Conservation (phyloP, 2,888 invertebrate genomes). For the Lamellibrachia satsuma region DNA sequence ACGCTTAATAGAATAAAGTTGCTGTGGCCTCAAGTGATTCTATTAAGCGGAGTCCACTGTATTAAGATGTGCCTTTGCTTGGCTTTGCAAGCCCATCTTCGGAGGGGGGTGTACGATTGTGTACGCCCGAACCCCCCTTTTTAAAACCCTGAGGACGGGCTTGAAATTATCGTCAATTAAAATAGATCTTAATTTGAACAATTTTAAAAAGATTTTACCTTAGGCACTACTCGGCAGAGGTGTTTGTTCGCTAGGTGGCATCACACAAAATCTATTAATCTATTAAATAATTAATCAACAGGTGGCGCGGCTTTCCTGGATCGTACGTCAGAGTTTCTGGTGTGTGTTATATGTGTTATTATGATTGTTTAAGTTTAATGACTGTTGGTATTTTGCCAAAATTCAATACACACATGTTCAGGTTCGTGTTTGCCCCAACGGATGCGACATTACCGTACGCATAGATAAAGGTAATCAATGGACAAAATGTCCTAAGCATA, state of each 20-base stretch:
- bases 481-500: neutral
- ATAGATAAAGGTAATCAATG: neutral
- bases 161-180: too few species aligned
- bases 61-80: too few species aligned
- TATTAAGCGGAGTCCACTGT: too few species aligned
- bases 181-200: too few species aligned
- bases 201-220: too few species aligned
- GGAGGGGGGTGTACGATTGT: too few species aligned
- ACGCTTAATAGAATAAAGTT: too few species aligned
- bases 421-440: neutral
- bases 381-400: neutral
- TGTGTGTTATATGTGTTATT: neutral
- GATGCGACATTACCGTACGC: neutral
- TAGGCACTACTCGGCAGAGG: too few species aligned
- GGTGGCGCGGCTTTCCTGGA: neutral
- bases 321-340: neutral
- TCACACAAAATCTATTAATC: neutral
- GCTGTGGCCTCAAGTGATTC: too few species aligned
- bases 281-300: neutral
- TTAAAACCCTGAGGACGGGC: too few species aligned
- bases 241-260: slow-evolving; percentile 4
- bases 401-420: neutral
- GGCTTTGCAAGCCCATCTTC: too few species aligned
- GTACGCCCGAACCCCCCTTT: too few species aligned
- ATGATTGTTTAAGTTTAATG: neutral